Base-by-base conservation (phyloP, 2,888 invertebrate genomes). In the Elegia similella region DNA sequence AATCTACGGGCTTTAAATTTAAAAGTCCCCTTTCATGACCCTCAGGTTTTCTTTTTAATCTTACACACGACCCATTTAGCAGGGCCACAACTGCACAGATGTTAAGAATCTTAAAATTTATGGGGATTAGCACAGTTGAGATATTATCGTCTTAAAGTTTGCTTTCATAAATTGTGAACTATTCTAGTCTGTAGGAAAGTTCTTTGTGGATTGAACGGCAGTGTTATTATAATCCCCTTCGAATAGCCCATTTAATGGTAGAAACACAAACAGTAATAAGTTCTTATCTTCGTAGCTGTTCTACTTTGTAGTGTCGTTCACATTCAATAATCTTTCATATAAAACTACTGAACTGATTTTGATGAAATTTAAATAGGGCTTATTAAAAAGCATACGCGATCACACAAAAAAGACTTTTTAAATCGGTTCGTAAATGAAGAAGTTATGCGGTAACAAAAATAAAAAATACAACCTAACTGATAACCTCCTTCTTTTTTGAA, bases 1-100 rank as follows among this genome's bases (percentile, higher is more conserved):
- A 86, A 87, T 88, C 85, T 84, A 78, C 68, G 66, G 63, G 74
- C 71, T 80, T 83, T 79, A 82, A 84, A 84, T 83, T 82, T 81
- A 78, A 80, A 73, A 72, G 75, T 68, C 69, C 66, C 75, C 73
- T 80, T 82, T 82, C 50, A 82, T 75, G 76, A 72, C 77, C 72
- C 68, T n/a, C 64, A 62, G 59, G 67, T 60, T 59, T 68, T 78
- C 80, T 82, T 82, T 84, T 82, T 80, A 82, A 85, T 82, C 82
- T 80, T 61, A 62, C 75, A 65, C 70, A 70, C 75, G 76, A 73
- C 64, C 78, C 78, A 77, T 83, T 84, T 76, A 76, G 72, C 73
- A 62, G 60, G 62, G 57, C 57, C 69, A 59, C 67, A 67, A 67
- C 62, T 61, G 63, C 72, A 64, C 78, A 76, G 72, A 78, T 76